Conservation (phyloP, 2,888 invertebrate genomes). For the Camponotus fellah region DNA sequence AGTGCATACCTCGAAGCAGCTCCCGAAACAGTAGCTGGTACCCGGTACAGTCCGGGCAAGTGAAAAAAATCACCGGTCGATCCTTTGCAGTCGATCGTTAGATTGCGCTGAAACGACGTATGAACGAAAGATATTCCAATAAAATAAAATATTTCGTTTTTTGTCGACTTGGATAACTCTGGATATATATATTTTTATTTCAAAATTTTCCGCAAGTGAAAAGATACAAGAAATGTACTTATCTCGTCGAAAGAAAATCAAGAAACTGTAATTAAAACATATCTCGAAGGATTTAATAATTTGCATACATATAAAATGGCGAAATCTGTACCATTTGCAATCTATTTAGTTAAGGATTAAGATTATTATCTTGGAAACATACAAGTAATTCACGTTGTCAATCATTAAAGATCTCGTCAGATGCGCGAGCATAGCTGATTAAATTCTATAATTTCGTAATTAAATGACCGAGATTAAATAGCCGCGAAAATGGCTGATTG, state of each 20-base stretch:
- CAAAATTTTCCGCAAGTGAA: background rate
- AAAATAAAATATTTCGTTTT: background rate
- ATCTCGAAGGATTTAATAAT: background rate
- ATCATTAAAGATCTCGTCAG: slow-evolving; percentile 20
- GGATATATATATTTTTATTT: background rate
- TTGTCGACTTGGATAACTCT: background rate
- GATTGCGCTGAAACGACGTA: slow-evolving; percentile 22
- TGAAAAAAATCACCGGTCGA: slow-evolving; percentile 79
- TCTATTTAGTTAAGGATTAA: background rate
- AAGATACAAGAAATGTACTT: background rate
- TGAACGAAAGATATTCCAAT: background rate
- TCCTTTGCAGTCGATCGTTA: slow-evolving; percentile 49
- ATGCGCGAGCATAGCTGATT: slow-evolving; percentile 10
- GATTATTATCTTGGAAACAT: slow-evolving; percentile 2
- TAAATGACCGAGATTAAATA: slow-evolving; percentile 41
- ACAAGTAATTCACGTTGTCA: slow-evolving; percentile 14
- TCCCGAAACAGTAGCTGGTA: slow-evolving; percentile 86
- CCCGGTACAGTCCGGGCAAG: slow-evolving; percentile 84
- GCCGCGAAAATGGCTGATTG: slow-evolving; percentile 44
- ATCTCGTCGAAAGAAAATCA: background rate
- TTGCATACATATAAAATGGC: background rate
- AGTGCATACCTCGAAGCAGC: slow-evolving; percentile 85
- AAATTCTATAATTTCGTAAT: slow-evolving; percentile 61
- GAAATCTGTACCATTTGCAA: background rate
- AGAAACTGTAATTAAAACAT: background rate